Percentiles rank a stretch among this genome's conserved stretches.
These are phyloP conservation scores for Gadus macrocephalus DNA, from an alignment of 2,113 vertebrate genomes.

Conservation along the genomic window DNA sequence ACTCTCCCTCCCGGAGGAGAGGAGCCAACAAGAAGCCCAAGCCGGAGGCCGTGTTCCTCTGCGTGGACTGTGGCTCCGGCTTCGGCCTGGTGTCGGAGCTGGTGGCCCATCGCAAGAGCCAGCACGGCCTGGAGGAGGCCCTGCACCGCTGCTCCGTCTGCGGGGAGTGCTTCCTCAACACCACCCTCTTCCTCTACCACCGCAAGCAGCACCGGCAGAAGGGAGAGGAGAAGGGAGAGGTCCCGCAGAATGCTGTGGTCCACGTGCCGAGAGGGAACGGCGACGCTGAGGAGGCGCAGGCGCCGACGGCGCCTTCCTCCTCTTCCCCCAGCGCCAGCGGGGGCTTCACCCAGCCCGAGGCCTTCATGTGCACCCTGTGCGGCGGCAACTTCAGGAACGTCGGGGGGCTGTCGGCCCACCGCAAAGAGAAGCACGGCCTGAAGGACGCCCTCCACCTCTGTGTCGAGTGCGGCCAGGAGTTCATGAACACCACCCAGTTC, in stretches of 20 bases:
- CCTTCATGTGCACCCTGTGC: slow-evolving; percentile 80
- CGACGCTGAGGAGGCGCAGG: background rate
- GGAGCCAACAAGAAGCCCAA: slow-evolving; percentile 65
- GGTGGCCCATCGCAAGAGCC: slow-evolving; percentile 79
- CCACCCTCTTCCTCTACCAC: slow-evolving; percentile 91
- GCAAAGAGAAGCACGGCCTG: slow-evolving; percentile 72
- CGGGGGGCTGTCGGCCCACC: slow-evolving; percentile 71
- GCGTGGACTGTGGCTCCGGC: slow-evolving; percentile 85
- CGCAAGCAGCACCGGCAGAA: slow-evolving; percentile 80
- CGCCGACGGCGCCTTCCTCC: background rate
- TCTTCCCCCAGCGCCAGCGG: background rate
- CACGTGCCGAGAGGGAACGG: slow-evolving; percentile 2
- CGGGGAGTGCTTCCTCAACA: slow-evolving; percentile 87
- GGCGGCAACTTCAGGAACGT: slow-evolving; percentile 75
- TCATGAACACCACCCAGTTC: slow-evolving; percentile 89
- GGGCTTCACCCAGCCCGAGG: slow-evolving; percentile 33
- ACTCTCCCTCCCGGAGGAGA: slow-evolving; percentile 48
- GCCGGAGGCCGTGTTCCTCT: slow-evolving; percentile 75
- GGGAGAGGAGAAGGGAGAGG: slow-evolving; percentile 46
- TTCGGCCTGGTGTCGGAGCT: slow-evolving; percentile 83
- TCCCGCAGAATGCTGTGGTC: slow-evolving; percentile 13
- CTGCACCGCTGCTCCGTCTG: slow-evolving; percentile 82
- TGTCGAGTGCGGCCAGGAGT: slow-evolving; percentile 72
- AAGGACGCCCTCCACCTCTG: slow-evolving; percentile 76
- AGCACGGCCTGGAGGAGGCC: slow-evolving; percentile 78